Evolutionary conservation across 2,888 invertebrate genomes (phyloP).

Genomic region (Zygogramma bicolorata): DNA sequence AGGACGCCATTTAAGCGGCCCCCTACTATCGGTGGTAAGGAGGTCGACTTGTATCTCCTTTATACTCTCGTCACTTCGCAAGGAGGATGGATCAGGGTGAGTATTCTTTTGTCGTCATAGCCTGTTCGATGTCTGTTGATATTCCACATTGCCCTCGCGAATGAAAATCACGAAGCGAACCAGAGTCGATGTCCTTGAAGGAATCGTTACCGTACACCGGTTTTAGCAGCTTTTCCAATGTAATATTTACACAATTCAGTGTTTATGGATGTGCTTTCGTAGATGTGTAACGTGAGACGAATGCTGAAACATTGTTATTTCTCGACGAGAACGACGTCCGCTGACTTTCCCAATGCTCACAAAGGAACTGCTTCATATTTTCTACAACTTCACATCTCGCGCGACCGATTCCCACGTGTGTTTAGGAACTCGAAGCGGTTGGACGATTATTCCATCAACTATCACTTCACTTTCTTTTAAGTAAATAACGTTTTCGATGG

Average conservation of each 20-base stretch:
- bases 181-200: constrained; percentile 39
- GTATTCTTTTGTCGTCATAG: constrained; percentile 32
- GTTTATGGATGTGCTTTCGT: background rate
- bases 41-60: constrained; percentile 91
- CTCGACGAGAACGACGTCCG: background rate
- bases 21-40: constrained; percentile 85
- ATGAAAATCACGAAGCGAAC: background rate
- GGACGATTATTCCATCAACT: background rate
- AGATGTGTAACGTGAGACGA: background rate
- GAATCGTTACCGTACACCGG: constrained; percentile 25
- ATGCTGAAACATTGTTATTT: background rate
- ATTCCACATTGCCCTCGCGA: background rate
- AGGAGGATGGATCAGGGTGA: constrained; percentile 96
- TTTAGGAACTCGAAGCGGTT: background rate
- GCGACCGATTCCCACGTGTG: background rate
- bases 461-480: background rate
- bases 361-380: background rate
- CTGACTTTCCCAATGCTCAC: background rate
- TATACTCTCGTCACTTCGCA: constrained; percentile 92
- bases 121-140: background rate
- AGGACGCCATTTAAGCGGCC: constrained; percentile 76
- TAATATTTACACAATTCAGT: constrained; percentile 6
- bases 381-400: background rate
- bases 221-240: constrained; percentile 9
- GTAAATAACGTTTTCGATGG: background rate